Evolutionary conservation across 2,888 invertebrate species (phyloP), one percentile per base, ranked within the genome.

Genomic region (Drosophila siamana): DNA sequence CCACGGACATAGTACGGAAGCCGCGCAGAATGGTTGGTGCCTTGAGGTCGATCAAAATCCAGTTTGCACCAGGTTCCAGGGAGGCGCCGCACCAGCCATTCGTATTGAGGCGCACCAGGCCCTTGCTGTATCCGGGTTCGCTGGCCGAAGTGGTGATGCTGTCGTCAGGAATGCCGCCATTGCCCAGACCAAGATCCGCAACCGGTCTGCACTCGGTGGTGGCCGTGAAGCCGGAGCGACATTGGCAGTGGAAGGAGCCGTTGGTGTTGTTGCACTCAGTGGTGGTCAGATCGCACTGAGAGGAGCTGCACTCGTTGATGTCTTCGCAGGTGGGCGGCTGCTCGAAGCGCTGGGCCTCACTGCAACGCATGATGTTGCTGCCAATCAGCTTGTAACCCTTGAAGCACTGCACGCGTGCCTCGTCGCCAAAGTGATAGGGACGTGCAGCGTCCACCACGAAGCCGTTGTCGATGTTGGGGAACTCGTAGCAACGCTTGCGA

Each of bases 11-110:
- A 1, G 98, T 97, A 78, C 98, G 94, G 92, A 98, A 98, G 9
- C 98, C 98, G 84, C 97, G 94, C 61, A 98, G 94, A 24, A 98
- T 96, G 0, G 97, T 97, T 0, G 97, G 97, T 19, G 98, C 97
- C 92, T 96, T 95, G 75, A 98, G 93, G 88, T 98, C 98, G 68
- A 98, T 94, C 71, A 96, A 93, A 55, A 97, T 95, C 97, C 98
- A 98, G 90, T 98, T 98, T 15, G 95, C 94, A 48, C 97, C 98
- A 5, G 96, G 96, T 90, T 97, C 97, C 52, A 95, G 93, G 50
- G 95, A 95, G 85, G 95, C 96, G 8, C 98, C 98, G 91, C 98
- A 98, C 98, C 98, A 98, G 46, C 98, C 98, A 55, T 94, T 95
- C 36, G 95, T 95, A 89, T 96, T 97, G 13, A 98, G 92, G 19